These are phyloP conservation scores for Eueremaeus valkanovi DNA, from an alignment of 2,888 invertebrate genomes.

Conservation along the genomic window DNA sequence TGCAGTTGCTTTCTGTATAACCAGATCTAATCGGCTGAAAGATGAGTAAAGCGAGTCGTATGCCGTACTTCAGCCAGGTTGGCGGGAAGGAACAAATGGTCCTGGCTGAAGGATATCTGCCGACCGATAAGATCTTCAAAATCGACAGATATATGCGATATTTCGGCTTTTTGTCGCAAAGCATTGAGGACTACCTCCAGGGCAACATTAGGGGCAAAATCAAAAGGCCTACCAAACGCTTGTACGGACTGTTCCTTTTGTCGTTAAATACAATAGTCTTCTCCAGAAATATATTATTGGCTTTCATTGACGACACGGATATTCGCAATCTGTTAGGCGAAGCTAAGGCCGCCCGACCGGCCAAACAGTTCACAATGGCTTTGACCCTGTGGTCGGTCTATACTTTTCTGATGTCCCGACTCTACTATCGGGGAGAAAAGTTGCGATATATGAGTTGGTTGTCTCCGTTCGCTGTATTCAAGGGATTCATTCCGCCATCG, in stretches of 20 bases:
- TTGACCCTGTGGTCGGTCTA: slow-evolving; percentile 39
- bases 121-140: slow-evolving; percentile 38
- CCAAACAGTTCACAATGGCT: slow-evolving; percentile 39
- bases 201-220: slow-evolving; percentile 37
- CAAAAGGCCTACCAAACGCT: slow-evolving; percentile 31
- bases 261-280: slow-evolving; percentile 21
- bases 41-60: slow-evolving; percentile 37
- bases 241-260: slow-evolving; percentile 33
- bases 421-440: slow-evolving; percentile 36
- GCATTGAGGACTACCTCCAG: slow-evolving; percentile 40
- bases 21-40: background rate
- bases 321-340: slow-evolving; percentile 30
- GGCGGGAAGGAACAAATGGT: slow-evolving; percentile 38
- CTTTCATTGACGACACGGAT: slow-evolving; percentile 19
- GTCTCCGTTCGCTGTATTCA: slow-evolving; percentile 38
- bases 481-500: slow-evolving; percentile 35
- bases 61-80: slow-evolving; percentile 29
- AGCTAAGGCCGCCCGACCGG: slow-evolving; percentile 32
- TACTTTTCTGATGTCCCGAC: background rate
- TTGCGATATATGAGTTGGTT: slow-evolving; percentile 34
- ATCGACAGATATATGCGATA: slow-evolving; percentile 39
- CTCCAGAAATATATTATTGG: slow-evolving; percentile 30
- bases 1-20: too few relatives aligned
- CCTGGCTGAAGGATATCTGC: slow-evolving; percentile 39
- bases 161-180: slow-evolving; percentile 38